phyloP scores from a whole-genome alignment of 2,797 vertebrate genomes.

The Phoebastria nigripes region DNA sequence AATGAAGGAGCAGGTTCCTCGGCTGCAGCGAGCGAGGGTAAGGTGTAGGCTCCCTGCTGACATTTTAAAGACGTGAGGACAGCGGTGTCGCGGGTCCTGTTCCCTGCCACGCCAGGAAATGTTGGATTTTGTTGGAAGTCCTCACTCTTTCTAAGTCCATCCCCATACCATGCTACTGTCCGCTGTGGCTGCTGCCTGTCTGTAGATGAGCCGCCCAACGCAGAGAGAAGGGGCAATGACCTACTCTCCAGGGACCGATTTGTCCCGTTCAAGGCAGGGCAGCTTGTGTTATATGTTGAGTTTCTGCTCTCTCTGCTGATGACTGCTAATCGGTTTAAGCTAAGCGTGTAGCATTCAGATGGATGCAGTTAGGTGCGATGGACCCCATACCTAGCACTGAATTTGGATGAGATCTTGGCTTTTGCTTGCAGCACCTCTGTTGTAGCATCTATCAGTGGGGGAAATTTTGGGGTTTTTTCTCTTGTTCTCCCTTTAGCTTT shows the following conservation, averaged over 20 bases:
- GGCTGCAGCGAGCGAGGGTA: rapidly evolving
- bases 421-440: neutral
- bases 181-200: neutral
- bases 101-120: rapidly evolving
- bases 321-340: rapidly evolving
- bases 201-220: neutral
- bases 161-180: rapidly evolving
- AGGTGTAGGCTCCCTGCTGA: neutral
- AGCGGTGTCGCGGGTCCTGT: rapidly evolving
- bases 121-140: neutral
- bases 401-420: neutral
- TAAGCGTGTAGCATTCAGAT: neutral
- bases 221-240: neutral
- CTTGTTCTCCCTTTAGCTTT: neutral
- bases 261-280: rapidly evolving
- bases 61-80: rapidly evolving
- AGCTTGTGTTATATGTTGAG: rapidly evolving
- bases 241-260: neutral
- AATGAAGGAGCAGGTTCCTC: neutral
- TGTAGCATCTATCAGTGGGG: neutral
- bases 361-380: neutral
- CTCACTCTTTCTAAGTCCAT: neutral
- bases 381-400: neutral
- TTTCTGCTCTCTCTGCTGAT: neutral
- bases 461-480: neutral